Conservation (phyloP, 2,797 vertebrate genomes). For the Halcyon badia region DNA sequence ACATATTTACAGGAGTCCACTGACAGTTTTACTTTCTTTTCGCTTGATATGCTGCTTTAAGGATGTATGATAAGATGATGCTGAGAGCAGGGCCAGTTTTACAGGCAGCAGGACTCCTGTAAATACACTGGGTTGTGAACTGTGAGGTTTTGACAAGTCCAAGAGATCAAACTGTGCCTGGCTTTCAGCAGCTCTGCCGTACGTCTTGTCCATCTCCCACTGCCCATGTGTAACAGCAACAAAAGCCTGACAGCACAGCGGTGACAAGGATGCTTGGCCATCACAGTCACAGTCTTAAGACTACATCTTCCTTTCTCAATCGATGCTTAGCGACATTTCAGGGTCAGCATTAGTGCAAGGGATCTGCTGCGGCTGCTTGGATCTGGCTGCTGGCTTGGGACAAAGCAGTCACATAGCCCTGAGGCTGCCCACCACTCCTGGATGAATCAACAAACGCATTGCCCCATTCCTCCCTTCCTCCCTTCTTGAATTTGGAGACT, state of each 20-base stretch:
- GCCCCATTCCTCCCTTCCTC: not conserved
- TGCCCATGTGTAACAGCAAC: fast-evolving
- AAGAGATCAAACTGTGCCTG: not conserved
- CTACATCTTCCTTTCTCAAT: not conserved
- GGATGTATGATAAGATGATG: not conserved
- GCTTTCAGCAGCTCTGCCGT: not conserved
- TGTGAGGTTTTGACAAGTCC: not conserved
- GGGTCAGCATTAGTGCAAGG: not conserved
- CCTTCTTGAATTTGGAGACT: not conserved
- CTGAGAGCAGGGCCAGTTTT: not conserved
- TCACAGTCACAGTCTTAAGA: not conserved
- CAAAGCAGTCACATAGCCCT: not conserved
- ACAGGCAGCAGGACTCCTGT: not conserved
- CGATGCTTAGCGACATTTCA: not conserved
- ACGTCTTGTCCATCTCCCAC: not conserved
- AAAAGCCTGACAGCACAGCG: not conserved
- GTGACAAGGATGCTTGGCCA: not conserved
- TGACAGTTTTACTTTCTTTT: not conserved
- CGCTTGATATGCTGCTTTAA: not conserved
- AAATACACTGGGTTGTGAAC: fast-evolving
- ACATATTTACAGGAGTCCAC: fast-evolving
- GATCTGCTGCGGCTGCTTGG: not conserved
- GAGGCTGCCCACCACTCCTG: not conserved
- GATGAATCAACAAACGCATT: not conserved
- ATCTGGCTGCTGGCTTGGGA: not conserved